Conservation (phyloP, 2,888 invertebrate genomes). For the Sabellastarte sp. region DNA sequence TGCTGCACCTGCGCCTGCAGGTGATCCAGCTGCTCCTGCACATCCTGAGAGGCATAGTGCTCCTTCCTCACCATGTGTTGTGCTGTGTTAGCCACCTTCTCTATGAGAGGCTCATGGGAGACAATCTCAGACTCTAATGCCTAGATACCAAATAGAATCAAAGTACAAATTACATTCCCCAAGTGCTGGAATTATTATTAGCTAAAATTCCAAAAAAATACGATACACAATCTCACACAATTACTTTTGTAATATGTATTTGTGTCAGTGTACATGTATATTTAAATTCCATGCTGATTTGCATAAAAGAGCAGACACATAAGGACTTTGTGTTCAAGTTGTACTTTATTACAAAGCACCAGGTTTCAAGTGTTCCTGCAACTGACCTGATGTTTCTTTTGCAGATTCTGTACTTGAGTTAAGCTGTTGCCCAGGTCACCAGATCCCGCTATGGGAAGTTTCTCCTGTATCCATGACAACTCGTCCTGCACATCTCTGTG, state of each 20-base stretch:
- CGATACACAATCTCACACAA: too few relatives aligned
- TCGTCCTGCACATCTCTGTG: slow-evolving; percentile 90
- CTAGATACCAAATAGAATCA: slow-evolving; percentile 43
- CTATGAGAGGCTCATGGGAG: slow-evolving; percentile 82
- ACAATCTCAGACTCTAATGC: slow-evolving; percentile 85
- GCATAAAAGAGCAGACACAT: too few relatives aligned
- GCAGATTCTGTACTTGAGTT: slow-evolving; percentile 79
- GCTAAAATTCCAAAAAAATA: too few relatives aligned
- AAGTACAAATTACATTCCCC: too few relatives aligned
- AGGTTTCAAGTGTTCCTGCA: too few relatives aligned
- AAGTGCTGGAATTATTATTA: too few relatives aligned
- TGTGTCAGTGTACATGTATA: too few relatives aligned
- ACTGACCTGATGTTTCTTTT: slow-evolving; percentile 82
- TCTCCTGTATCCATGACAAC: slow-evolving; percentile 82
- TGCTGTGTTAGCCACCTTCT: slow-evolving; percentile 73
- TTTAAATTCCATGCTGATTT: too few relatives aligned
- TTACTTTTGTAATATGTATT: too few relatives aligned
- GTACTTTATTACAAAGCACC: too few relatives aligned
- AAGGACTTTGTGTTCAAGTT: too few relatives aligned
- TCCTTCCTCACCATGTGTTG: slow-evolving; percentile 77
- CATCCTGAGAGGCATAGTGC: slow-evolving; percentile 79
- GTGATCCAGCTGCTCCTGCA: slow-evolving; percentile 70
- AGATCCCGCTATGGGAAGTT: slow-evolving; percentile 72
- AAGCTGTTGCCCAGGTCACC: slow-evolving; percentile 69
- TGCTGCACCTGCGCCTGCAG: slow-evolving; percentile 72